Percentiles rank a stretch among this genome's conserved stretches.
phyloP scores from a whole-genome alignment of 2,888 invertebrate species.

The Eucriotettix oculatus region DNA sequence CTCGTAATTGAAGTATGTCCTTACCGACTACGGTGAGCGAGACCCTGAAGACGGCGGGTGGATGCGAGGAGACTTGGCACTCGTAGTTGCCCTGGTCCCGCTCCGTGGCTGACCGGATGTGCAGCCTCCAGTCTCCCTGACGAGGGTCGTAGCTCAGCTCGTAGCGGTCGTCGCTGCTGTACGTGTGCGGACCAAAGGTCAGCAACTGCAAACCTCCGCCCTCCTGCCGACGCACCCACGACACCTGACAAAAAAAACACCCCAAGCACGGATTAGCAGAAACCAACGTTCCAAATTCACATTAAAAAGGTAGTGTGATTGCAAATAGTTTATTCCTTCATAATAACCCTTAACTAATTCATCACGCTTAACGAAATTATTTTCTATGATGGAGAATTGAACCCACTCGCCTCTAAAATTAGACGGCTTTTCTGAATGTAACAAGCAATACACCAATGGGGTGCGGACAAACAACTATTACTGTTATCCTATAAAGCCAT shows the following conservation, averaged over 20 bases:
- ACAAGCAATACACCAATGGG: no score
- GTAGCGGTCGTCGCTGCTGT: constrained; percentile 39
- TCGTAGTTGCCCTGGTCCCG: constrained; percentile 64
- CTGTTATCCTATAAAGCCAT: no score
- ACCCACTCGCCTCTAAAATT: no score
- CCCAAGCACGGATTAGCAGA: no score
- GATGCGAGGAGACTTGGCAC: constrained; percentile 65
- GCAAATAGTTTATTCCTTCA: no score
- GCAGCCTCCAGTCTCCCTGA: constrained; percentile 54
- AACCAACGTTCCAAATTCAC: no score
- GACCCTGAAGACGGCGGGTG: constrained; percentile 51
- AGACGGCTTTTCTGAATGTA: no score
- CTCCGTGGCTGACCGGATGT: constrained; percentile 54
- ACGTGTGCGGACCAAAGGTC: constrained; percentile 42
- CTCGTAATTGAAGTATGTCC: constrained; percentile 15
- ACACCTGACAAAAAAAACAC: not conserved
- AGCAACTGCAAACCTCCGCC: constrained; percentile 32
- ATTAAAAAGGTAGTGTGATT: no score
- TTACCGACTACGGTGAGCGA: constrained; percentile 56
- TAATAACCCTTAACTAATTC: no score
- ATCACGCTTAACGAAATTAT: no score
- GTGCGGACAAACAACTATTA: no score
- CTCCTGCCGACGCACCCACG: not conserved
- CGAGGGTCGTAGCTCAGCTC: constrained; percentile 51
- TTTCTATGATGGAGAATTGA: no score